Conservation (phyloP, 2,113 vertebrate species). For the Seriola quinqueradiata region DNA sequence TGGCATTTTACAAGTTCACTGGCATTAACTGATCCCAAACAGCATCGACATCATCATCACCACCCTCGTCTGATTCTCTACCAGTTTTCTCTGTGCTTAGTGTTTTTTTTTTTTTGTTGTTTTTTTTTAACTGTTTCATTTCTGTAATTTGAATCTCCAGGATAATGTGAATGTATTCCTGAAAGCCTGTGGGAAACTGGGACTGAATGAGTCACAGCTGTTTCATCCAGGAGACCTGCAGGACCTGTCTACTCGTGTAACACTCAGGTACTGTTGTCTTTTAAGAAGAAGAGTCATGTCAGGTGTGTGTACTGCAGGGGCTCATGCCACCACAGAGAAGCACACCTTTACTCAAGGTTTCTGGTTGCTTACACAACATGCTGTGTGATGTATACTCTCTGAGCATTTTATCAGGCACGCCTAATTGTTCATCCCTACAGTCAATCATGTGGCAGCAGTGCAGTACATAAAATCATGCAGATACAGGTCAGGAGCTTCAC, state of each 20-base stretch:
- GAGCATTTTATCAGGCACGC: not conserved
- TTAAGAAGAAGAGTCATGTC: not conserved
- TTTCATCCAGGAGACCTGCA: conserved; percentile 98
- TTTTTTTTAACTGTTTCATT: not conserved
- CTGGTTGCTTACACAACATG: not conserved
- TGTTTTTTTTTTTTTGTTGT: too few species aligned
- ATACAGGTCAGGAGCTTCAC: not conserved
- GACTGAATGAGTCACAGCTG: conserved; percentile 96
- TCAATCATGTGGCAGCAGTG: too few species aligned
- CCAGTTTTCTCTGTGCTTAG: not conserved
- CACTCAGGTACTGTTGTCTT: conserved; percentile 87
- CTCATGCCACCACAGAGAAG: not conserved
- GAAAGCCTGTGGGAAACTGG: conserved; percentile 94
- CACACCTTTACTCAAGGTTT: not conserved
- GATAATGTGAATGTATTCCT: conserved; percentile 98
- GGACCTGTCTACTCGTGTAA: conserved; percentile 95
- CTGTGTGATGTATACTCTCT: not conserved
- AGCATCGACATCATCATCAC: not conserved
- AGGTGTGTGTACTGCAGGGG: not conserved
- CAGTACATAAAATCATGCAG: too few species aligned
- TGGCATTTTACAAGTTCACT: not conserved
- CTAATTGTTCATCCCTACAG: not conserved
- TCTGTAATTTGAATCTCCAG: conserved; percentile 84
- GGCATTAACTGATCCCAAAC: not conserved
- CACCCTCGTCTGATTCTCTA: not conserved